phyloP scores from a whole-genome alignment of 2,888 invertebrate species.

The Drosophila tanythrix region DNA sequence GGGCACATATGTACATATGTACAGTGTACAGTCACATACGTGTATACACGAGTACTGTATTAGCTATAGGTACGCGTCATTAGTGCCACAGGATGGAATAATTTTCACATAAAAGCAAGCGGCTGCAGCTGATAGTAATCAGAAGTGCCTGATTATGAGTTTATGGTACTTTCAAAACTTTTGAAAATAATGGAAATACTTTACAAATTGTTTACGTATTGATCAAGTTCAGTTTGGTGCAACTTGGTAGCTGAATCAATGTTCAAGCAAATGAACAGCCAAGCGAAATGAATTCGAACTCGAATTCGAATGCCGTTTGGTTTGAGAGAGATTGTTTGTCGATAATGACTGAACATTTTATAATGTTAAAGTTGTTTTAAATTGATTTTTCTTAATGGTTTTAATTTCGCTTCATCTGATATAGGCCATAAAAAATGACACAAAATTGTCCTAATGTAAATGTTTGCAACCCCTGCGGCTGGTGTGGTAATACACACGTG shows the following conservation, averaged over 20 bases:
- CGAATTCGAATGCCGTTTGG: background rate
- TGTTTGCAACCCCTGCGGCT: slow-evolving; percentile 35
- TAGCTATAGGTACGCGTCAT: slow-evolving; percentile 42
- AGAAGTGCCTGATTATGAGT: slow-evolving; percentile 11
- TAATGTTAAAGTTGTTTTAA: background rate
- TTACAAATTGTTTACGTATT: slow-evolving; percentile 6
- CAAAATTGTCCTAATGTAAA: slow-evolving; percentile 15
- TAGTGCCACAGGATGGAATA: slow-evolving; percentile 44
- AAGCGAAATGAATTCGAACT: background rate
- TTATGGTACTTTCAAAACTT: slow-evolving; percentile 1
- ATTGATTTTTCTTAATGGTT: slow-evolving; percentile 3
- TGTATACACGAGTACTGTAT: slow-evolving; percentile 19
- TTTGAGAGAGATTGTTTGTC: background rate
- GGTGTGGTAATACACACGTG: slow-evolving; percentile 34
- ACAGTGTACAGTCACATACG: background rate
- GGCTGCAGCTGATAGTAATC: slow-evolving; percentile 34
- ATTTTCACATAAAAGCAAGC: slow-evolving; percentile 37
- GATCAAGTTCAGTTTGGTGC: background rate
- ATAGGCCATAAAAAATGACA: slow-evolving; percentile 18
- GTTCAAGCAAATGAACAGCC: background rate
- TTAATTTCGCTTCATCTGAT: slow-evolving; percentile 20
- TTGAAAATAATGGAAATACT: slow-evolving; percentile 21
- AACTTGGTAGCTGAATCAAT: background rate
- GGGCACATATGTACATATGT: slow-evolving; percentile 23
- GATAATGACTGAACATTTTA: background rate